phyloP scores from a whole-genome alignment of 1,140 invertebrate genomes.

The Megalonaias nervosa region DNA sequence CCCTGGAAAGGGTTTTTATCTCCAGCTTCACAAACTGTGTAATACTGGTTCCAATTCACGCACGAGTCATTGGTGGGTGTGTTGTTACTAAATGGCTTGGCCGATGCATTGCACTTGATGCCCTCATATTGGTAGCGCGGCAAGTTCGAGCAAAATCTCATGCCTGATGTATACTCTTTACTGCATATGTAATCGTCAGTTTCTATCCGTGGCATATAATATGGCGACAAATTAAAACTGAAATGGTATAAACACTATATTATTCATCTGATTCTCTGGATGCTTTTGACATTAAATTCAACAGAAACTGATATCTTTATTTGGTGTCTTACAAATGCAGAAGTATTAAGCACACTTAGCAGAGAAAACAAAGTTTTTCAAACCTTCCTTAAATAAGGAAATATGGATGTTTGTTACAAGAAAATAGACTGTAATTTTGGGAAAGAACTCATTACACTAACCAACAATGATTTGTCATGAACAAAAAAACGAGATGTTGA shows the following conservation, averaged over 20 bases:
- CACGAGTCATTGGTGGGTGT: constrained; percentile 76
- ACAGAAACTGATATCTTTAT: constrained; percentile 6
- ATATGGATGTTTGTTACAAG: background rate
- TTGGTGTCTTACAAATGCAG: background rate
- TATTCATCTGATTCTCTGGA: background rate
- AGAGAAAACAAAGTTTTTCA: background rate
- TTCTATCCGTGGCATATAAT: constrained; percentile 47
- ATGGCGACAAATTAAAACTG: constrained; percentile 53
- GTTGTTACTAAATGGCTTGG: constrained; percentile 58
- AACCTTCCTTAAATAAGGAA: background rate
- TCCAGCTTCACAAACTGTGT: constrained; percentile 92
- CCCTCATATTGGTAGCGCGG: constrained; percentile 84
- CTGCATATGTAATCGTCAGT: constrained; percentile 98
- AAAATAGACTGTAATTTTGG: background rate
- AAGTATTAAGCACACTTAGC: background rate
- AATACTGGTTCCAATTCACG: constrained; percentile 99
- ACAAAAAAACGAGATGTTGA: too few relatives aligned
- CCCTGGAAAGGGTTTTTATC: constrained; percentile 99
- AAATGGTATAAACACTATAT: constrained; percentile 22
- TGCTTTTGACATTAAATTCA: background rate
- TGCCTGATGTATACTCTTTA: constrained; percentile 91
- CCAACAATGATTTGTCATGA: too few relatives aligned
- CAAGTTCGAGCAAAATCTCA: constrained; percentile 92
- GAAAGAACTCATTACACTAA: too few relatives aligned
- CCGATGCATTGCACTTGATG: constrained; percentile 76